Conservation (phyloP, 2,113 vertebrate genomes). For the Panthera leo region DNA sequence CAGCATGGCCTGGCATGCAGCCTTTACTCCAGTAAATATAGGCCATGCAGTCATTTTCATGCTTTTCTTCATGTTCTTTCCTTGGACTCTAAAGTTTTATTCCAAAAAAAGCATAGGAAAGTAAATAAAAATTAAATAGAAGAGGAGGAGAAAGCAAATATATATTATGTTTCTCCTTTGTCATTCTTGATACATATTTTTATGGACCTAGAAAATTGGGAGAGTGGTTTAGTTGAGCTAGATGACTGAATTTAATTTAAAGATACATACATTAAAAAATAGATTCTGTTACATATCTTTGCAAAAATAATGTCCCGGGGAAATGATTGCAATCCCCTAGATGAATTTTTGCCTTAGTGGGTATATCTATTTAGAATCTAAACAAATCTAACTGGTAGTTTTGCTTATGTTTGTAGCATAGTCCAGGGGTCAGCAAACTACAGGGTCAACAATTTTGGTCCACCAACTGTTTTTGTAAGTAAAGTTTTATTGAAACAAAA, state of each 20-base stretch:
- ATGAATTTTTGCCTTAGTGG: not conserved
- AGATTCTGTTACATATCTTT: not conserved
- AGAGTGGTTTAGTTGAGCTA: not conserved
- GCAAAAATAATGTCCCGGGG: not conserved
- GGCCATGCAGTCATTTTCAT: not conserved
- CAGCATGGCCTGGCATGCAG: rapidly evolving
- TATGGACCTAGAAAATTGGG: not conserved
- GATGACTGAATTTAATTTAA: slow-evolving; percentile 19
- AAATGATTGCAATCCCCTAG: not conserved
- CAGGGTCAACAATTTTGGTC: not conserved
- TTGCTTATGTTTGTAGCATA: not conserved
- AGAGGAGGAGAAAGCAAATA: not conserved
- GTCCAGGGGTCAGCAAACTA: not conserved
- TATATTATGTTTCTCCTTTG: not conserved
- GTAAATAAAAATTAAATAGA: not conserved
- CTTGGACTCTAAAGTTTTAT: not conserved
- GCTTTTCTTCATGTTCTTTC: not conserved
- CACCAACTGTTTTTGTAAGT: not conserved
- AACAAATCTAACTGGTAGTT: slow-evolving; percentile 1
- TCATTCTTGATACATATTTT: not conserved
- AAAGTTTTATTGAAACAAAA: not conserved
- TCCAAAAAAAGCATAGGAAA: not conserved
- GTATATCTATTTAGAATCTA: not conserved
- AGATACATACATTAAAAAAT: not conserved
- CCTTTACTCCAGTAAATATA: not conserved